A percentile compares a stretch with the other conserved stretches of the same genome.
Evolutionary conservation across 2,113 vertebrate genomes (phyloP).

Genomic region (Cardinalis cardinalis): DNA sequence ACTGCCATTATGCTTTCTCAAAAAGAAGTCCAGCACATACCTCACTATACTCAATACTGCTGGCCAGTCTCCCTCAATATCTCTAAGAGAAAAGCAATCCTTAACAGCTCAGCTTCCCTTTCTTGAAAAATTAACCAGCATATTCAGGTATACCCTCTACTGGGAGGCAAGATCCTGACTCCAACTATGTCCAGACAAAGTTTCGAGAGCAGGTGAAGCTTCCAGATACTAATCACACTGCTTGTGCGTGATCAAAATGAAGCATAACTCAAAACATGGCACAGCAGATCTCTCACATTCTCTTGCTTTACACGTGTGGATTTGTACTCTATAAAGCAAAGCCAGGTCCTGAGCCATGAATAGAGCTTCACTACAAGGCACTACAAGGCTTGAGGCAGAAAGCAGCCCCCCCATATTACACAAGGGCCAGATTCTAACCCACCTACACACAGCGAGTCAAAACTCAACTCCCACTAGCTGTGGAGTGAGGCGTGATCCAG

Average conservation of each 20-base stretch:
- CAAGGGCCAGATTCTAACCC: constrained; percentile 4
- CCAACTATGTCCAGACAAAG: neutral
- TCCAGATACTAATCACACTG: neutral
- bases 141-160: neutral
- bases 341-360: constrained; percentile 2
- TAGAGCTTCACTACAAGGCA: neutral
- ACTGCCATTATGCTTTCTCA: neutral
- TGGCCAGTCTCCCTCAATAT: neutral
- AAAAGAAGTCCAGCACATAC: neutral
- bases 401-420: neutral
- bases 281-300: neutral
- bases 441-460: neutral
- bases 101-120: neutral
- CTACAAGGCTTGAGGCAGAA: neutral
- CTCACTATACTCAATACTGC: neutral
- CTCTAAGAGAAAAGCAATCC: neutral
- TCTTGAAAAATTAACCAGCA: neutral
- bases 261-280: neutral
- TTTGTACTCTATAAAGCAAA: neutral
- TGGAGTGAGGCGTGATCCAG: neutral
- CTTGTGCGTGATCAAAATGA: neutral
- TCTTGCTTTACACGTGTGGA: neutral
- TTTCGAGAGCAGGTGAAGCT: neutral
- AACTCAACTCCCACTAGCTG: neutral
- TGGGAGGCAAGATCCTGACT: neutral